Conservation (phyloP, 2,888 invertebrate genomes). For the Idaea straminata region DNA sequence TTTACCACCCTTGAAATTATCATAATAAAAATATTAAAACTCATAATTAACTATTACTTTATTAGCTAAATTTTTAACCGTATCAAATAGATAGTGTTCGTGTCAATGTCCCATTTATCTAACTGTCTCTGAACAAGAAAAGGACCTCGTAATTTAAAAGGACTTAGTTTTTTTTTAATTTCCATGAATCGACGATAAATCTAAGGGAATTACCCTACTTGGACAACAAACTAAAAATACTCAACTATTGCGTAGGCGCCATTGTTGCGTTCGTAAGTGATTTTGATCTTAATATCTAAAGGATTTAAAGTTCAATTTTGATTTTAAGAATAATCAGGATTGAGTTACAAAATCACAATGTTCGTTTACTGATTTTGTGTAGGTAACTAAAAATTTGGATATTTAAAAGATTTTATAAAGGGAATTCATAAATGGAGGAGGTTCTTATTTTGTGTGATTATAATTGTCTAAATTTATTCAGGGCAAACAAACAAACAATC, state of each 20-base stretch:
- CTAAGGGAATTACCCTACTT: conserved; percentile 1
- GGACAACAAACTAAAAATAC: background rate
- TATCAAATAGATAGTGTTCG: background rate
- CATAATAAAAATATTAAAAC: too few relatives aligned
- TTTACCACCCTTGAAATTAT: too few relatives aligned
- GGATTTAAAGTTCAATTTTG: background rate
- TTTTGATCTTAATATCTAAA: background rate
- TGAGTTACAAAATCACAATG: background rate
- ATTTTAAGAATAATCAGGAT: background rate
- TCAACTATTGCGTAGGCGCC: conserved; percentile 4
- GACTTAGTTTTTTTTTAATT: background rate
- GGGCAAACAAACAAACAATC: too few relatives aligned
- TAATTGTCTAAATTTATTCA: too few relatives aligned
- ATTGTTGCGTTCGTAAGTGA: background rate
- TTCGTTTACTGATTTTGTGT: background rate
- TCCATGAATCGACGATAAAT: background rate
- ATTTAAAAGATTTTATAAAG: background rate
- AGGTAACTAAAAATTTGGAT: background rate
- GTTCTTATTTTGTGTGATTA: too few relatives aligned
- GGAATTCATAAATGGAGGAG: too few relatives aligned
- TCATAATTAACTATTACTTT: background rate
- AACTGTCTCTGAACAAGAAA: background rate
- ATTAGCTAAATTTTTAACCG: background rate
- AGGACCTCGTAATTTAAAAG: background rate
- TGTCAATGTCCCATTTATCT: background rate